Base-by-base conservation (phyloP, 2,797 vertebrate genomes). In the Oreochromis grahami region DNA sequence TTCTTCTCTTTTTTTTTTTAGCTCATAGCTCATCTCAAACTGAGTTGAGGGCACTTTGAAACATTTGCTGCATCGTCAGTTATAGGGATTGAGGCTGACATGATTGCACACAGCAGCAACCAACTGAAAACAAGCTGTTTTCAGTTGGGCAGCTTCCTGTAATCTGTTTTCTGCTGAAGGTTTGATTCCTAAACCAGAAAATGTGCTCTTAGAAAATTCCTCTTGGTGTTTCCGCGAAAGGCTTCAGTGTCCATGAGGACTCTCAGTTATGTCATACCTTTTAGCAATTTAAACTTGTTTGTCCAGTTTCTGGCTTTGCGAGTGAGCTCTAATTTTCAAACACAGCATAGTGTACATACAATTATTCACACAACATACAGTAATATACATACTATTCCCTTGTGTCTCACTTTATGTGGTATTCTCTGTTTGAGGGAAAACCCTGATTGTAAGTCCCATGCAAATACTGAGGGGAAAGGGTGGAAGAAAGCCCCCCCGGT, bases 401-500 rank as follows among this genome's bases (percentile, higher is more conserved):
- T n/a, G 11, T 53, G 41, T 79, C 78, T 85, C 76, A 82, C 14
- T 70, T 48, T 38, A 26, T 58, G 11, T 51, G 41, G 36, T 52
- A 21, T 29, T 78, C 13, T 76, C 36, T 81, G 80, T 81, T 52
- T 76, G 26, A 92, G 92, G 93, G 86, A 84, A 95, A 94, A 81
- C 89, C 93, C 93, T 79, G 29, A 21, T 7, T 52, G 32, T 72
- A 41, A 84, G 65, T 5, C 34, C 84, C 65, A 93, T 91, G 90
- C 82, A 91, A 92, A 94, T 92, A 82, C 19, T 90, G 78, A 91
- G 77, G 87, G 89, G 84, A 86, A 90, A 72, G 60, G 84, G 72
- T 79, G 50, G 24, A 89, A 93, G 90, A 93, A 94, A 93, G 79
- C 91, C 90, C 90, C 92, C 83, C 81, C 52, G 26, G 13, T 36